Percentiles rank a stretch among this genome's conserved stretches.
Evolutionary conservation across 2,888 invertebrate genomes (phyloP).

Genomic region (Tortricodes alternella): DNA sequence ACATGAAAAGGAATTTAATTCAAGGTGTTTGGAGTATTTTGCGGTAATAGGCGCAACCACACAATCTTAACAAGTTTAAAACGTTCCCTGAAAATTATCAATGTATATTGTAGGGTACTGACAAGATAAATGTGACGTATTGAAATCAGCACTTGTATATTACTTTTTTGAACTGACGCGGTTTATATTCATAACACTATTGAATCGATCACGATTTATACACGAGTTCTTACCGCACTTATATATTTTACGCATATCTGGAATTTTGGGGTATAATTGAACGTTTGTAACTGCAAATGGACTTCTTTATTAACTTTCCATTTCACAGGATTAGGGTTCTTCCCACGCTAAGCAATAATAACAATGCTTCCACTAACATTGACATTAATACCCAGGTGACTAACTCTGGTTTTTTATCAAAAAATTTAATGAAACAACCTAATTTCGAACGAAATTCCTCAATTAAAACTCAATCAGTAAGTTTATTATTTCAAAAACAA

Average conservation of each 20-base stretch:
- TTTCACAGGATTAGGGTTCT: slow-evolving; percentile 23
- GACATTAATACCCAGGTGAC: slow-evolving; percentile 9
- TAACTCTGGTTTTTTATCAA: slow-evolving; percentile 5
- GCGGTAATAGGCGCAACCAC: slow-evolving; percentile 8
- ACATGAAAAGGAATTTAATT: slow-evolving; percentile 25
- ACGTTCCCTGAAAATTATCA: neutral
- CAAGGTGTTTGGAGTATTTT: slow-evolving; percentile 16
- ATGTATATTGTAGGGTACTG: too few relatives aligned
- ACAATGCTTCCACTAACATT: slow-evolving; percentile 35
- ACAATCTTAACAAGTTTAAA: neutral
- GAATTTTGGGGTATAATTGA: too few relatives aligned
- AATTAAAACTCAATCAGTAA: neutral
- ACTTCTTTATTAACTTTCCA: slow-evolving; percentile 15
- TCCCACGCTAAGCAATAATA: slow-evolving; percentile 32
- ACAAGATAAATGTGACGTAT: too few relatives aligned
- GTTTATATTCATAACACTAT: too few relatives aligned
- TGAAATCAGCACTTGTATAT: too few relatives aligned
- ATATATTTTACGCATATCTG: too few relatives aligned
- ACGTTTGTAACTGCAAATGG: too few relatives aligned
- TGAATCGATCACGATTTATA: too few relatives aligned
- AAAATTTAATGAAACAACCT: slow-evolving; percentile 2
- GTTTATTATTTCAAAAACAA: neutral
- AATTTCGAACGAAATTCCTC: neutral
- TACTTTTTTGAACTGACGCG: too few relatives aligned
- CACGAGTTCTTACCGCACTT: too few relatives aligned